phyloP scores from a whole-genome alignment of 2,113 vertebrate species.

The Pterophyllum scalare region DNA sequence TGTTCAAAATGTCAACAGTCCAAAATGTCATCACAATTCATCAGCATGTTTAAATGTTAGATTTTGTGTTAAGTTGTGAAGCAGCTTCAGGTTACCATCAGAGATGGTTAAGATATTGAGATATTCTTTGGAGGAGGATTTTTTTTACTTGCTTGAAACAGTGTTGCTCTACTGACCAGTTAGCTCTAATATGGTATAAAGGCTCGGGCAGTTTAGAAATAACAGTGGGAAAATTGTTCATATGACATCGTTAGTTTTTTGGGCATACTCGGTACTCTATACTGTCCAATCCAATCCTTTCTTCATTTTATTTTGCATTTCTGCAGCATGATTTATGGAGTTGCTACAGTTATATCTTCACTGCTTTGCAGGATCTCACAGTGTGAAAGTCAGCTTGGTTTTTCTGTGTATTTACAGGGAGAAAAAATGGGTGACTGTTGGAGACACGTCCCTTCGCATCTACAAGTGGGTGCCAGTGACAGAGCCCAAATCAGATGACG shows the following conservation, averaged over 20 bases:
- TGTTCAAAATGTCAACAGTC: background rate
- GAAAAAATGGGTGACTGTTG: conserved; percentile 99
- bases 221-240: no score
- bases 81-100: background rate
- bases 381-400: background rate
- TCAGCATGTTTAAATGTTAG: no score
- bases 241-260: no score
- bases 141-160: background rate
- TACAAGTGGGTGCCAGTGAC: conserved; percentile 99
- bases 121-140: background rate
- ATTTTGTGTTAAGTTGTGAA: no score
- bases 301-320: background rate
- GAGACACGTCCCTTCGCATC: conserved; percentile 96
- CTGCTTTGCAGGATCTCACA: background rate
- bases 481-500: conserved; percentile 95
- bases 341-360: background rate
- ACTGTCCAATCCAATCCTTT: background rate
- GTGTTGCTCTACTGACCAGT: no score
- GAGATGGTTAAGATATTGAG: background rate
- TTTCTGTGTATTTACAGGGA: conserved; percentile 82
- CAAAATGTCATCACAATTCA: no score
- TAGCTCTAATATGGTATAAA: no score
- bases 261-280: background rate
- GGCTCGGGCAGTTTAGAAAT: no score
- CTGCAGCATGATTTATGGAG: background rate